Evolutionary conservation across 2,797 vertebrate genomes (phyloP).

Genomic region (Erethizon dorsatum): DNA sequence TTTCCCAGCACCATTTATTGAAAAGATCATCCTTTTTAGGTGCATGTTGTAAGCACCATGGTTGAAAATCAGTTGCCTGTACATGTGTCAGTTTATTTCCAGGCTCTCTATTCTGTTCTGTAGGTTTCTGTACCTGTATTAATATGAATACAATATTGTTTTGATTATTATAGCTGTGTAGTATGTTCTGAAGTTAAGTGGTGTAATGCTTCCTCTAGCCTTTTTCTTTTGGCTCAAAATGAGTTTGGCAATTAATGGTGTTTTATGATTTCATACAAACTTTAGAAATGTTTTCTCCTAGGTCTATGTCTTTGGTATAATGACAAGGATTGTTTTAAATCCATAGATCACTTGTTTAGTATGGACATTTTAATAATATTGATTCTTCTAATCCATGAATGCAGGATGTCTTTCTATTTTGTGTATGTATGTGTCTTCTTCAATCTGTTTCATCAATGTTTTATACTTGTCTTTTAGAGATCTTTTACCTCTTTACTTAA

Average conservation of each 20-base stretch:
- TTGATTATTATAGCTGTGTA: not conserved
- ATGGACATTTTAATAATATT: not conserved
- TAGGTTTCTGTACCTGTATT: not conserved
- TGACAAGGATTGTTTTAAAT: not conserved
- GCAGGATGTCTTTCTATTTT: not conserved
- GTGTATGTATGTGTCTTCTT: not conserved
- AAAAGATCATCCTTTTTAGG: not conserved
- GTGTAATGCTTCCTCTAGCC: not conserved
- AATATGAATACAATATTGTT: not conserved
- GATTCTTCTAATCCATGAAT: not conserved
- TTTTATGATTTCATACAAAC: not conserved
- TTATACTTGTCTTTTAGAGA: not conserved
- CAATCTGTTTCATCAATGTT: not conserved
- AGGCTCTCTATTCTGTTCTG: not conserved
- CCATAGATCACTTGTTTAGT: not conserved
- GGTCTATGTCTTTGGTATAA: not conserved
- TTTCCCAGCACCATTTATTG: not conserved
- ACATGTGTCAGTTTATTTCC: not conserved
- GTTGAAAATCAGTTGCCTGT: not conserved
- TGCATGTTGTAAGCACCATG: not conserved
- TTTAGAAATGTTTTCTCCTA: not conserved
- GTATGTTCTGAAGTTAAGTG: not conserved
- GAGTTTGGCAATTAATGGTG: not conserved
- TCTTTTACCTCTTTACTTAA: not conserved
- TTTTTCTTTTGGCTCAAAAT: not conserved